Evolutionary conservation across 2,113 vertebrate species (phyloP), one percentile per base, ranked within the genome.

Genomic region (Acrocephalus kingi): DNA sequence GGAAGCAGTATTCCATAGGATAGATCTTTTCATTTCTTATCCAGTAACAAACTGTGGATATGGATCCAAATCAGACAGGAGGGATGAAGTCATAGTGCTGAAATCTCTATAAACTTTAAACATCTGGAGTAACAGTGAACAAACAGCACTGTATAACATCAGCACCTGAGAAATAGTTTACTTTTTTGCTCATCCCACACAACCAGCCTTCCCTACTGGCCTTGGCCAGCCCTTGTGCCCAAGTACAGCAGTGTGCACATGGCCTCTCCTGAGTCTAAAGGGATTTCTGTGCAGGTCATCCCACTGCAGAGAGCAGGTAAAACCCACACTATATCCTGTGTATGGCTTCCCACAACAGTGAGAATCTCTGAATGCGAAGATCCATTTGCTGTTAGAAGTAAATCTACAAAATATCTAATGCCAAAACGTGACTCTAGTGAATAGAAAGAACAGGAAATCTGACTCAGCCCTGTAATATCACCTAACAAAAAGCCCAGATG

Each of bases 391-490:
- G 45, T 7, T 64, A 58, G 41, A 68, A 95, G 49, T 9, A 52
- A 55, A 94, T 49, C 61, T 64, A 52, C 13, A 56, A 55, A 85
- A 49, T 14, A 76, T 13, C 28, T 48, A 69, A 87, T 18, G 46
- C 51, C 58, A 76, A 49, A 49, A 71, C 0, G 1, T 0, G 7
- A 31, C 61, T 77, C 43, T 8, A 43, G 72, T 76, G 63, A 83
- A 82, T 7, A 46, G 41, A 84, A 86, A 90, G 79, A 46, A 74
- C 59, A 88, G 88, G 85, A 93, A 92, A 93, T 85, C 75, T 88
- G 90, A 92, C 68, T 92, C 83, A 74, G 46, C 11, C 30, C 30
- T 24, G 1, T 33, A 69, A 51, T 64, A 84, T 33, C 55, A 86
- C 35, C 9, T 77, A 77, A 90, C 43, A 86, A 74, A 90, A 93